Base-by-base conservation (phyloP, 2,888 invertebrate genomes). In the Choristoneura rosaceana region DNA sequence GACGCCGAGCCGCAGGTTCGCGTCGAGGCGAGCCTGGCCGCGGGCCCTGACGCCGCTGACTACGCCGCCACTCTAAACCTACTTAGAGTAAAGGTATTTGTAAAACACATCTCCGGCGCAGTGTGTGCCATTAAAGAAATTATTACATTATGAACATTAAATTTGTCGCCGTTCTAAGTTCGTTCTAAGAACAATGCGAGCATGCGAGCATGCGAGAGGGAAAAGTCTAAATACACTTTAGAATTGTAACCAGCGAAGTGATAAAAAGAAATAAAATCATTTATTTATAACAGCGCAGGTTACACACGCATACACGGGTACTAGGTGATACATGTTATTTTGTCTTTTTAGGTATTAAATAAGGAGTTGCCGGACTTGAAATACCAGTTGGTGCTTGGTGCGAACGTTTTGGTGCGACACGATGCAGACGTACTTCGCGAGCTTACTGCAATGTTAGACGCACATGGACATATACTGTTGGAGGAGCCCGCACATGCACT, bases 391-490 rank as follows among this genome's bases (percentile, higher is more conserved):
- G 95, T 96, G 50, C 88, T 97, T 67, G 96, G 95, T 41, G 95
- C 95, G 64, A 97, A 97, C 86, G 94, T 96, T 75, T 80, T 97
- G 52, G 85, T 94, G 33, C 95, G 95, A 47, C 95, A 95, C 79
- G 94, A 95, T 45, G 87, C 84, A 3, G 84, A 77, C 41, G 87
- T 95, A 74, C 87, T 97, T 66, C 87, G 91, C 58, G 95, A 96
- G 79, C 92, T 97, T 75, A 90, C 94, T 2, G 94, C 91, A 15
- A 95, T 96, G 62, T 84, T 98, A 52, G 96, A 95, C 81, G 90
- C 95, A 1, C 95, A 95, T 66, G 98, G 97, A 64, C 96, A 97
- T 86, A 82, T 98, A 55, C 90, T 98, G 74, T 91, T 97, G 71
- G 97, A 97, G 88, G 97, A 98, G 91, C 95, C 95, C 61, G 81